A percentile compares a stretch with the other conserved stretches of the same genome.
phyloP scores from a whole-genome alignment of 2,113 vertebrate genomes.

The Excalfactoria chinensis region DNA sequence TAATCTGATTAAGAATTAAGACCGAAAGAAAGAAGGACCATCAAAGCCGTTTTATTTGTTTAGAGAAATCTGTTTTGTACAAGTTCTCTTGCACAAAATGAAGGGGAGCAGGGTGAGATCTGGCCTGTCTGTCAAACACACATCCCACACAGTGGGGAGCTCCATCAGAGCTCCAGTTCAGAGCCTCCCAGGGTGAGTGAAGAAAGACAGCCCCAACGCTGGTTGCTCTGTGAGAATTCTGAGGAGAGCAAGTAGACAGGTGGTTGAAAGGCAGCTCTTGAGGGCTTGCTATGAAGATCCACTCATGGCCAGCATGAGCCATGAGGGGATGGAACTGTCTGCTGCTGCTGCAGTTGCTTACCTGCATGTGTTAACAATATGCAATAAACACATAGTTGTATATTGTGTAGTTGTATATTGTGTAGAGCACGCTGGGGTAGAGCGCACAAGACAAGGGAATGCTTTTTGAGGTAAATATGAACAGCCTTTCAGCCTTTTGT shows the following conservation, averaged over 20 bases:
- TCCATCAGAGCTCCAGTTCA: rapidly evolving
- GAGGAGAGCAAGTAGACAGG: neutral
- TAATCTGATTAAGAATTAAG: neutral
- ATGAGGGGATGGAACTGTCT: neutral
- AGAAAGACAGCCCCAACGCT: neutral
- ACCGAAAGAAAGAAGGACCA: neutral
- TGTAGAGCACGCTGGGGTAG: neutral
- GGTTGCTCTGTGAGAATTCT: neutral
- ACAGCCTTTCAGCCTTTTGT: neutral
- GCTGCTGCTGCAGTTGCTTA: neutral
- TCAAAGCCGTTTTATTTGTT: neutral
- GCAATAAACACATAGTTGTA: neutral
- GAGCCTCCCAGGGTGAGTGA: no score
- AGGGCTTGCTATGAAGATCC: neutral
- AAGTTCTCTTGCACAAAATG: neutral
- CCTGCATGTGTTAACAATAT: neutral
- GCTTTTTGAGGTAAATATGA: neutral
- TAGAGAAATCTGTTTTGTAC: neutral
- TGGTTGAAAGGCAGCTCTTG: neutral
- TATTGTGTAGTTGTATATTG: no score
- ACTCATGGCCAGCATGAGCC: neutral
- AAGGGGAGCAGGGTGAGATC: rapidly evolving
- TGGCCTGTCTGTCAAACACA: neutral
- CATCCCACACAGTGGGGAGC: neutral
- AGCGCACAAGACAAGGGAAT: neutral